Conservation (phyloP, 2,113 vertebrate species). For the Halichoeres trimaculatus region DNA sequence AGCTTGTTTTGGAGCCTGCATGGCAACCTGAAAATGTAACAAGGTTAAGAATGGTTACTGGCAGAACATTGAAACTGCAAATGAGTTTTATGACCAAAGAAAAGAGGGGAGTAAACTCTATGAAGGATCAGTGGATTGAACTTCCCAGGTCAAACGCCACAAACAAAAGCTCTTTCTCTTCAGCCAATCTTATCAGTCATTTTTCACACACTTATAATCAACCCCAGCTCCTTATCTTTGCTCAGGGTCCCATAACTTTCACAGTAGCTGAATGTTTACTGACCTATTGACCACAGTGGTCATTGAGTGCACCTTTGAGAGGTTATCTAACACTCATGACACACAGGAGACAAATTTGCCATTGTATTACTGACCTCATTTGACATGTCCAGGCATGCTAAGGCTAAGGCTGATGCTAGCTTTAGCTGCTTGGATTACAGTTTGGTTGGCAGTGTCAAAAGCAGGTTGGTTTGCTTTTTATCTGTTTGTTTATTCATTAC, state of each 20-base stretch:
- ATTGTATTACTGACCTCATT: neutral
- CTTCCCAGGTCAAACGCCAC: conserved; percentile 36
- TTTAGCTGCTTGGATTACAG: neutral
- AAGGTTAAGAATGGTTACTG: neutral
- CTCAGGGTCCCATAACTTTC: conserved; percentile 36
- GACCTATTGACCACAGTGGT: conserved; percentile 6
- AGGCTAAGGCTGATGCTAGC: no score
- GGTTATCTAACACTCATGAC: conserved; percentile 6
- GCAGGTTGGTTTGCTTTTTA: no score
- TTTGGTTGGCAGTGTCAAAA: neutral
- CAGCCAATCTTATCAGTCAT: conserved; percentile 24
- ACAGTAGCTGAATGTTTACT: conserved; percentile 12
- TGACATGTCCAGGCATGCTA: neutral
- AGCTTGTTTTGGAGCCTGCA: conserved; percentile 4
- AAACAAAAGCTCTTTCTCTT: conserved; percentile 51
- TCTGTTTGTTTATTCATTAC: neutral
- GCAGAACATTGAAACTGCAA: neutral
- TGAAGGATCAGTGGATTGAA: conserved; percentile 14
- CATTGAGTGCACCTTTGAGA: neutral
- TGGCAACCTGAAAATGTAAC: neutral
- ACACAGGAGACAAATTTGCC: neutral
- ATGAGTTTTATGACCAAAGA: neutral
- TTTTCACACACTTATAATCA: conserved; percentile 12
- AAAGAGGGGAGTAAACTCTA: conserved; percentile 15
- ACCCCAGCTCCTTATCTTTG: neutral